Conservation (phyloP, 2,113 vertebrate genomes). For the Bucco capensis region DNA sequence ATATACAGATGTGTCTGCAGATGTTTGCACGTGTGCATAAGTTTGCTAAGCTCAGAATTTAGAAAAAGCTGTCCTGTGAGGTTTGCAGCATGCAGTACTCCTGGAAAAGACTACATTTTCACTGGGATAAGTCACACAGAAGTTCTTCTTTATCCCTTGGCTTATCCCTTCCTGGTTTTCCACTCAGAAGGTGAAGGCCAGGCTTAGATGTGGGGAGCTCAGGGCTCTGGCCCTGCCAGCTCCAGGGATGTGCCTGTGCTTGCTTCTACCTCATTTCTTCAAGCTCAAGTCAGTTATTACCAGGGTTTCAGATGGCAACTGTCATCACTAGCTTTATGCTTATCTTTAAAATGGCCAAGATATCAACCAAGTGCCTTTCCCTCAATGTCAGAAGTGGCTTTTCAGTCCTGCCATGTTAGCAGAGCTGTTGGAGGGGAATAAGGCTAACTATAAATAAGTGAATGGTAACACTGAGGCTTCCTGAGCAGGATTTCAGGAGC, state of each 20-base stretch:
- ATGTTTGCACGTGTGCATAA: too few relatives aligned
- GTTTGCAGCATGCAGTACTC: background rate
- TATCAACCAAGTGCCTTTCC: background rate
- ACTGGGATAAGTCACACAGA: rapidly evolving
- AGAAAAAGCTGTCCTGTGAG: background rate
- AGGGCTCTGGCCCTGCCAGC: background rate
- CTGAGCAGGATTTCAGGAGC: background rate
- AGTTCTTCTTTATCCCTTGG: background rate
- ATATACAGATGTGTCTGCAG: background rate
- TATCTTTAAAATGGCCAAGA: background rate
- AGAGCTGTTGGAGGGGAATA: background rate
- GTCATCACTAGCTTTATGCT: background rate
- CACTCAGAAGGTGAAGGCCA: background rate
- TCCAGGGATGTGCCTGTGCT: background rate
- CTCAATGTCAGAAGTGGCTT: background rate
- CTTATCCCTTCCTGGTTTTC: background rate
- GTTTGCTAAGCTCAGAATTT: background rate
- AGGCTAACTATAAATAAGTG: background rate
- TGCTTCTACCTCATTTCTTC: background rate
- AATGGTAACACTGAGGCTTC: background rate
- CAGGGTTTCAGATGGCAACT: background rate
- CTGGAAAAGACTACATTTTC: background rate
- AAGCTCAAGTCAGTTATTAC: background rate
- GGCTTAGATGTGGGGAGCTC: rapidly evolving
- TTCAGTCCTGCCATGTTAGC: background rate